Evolutionary conservation across 2,888 invertebrate species (phyloP), one percentile per base, ranked within the genome.

Genomic region (Orthosia gothica): DNA sequence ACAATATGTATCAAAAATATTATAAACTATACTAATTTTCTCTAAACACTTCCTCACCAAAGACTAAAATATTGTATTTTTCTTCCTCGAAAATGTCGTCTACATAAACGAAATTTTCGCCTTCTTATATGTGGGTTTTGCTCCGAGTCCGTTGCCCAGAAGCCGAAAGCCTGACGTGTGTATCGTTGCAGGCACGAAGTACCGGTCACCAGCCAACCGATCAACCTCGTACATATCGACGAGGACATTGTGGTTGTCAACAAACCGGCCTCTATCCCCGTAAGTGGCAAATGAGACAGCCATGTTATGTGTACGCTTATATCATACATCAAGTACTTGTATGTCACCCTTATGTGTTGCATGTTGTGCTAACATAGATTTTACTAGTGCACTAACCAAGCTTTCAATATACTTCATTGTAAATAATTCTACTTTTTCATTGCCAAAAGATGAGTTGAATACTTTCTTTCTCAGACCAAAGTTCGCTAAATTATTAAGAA

Each of bases 251-350:
- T 99, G 97, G 99, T 99, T 97, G 99, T 99, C 97, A 99, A 99
- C 98, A 99, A 99, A 98, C 99, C 99, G 96, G 99, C 99, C 97
- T 99, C 99, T 97, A 99, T 99, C 97, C 99, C 99, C 97, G 99
- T 99, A 98, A 99, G 99, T 99, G 98, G 98, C 98, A 97, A 97
- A 97, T 97, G 97, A 97, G 98, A 98, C 98, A 96, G 98, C 98
- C 98, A 98, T 97, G 89, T 92, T 93, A 92, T 94, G 92, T 98
- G 97, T 98, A 98, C 97, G 98, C 98, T 98, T 93, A 97, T 97
- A 97, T 97, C 93, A 91, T 97, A 97, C 97, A 97, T 98, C 81
- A 81, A 80, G 85, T 82, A 85, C 85, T 87, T 89, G 87, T 85
- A 89, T 87, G 86, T 75, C 84, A 84, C 81, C 83, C 85, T 79